phyloP scores from a whole-genome alignment of 1,140 invertebrate species.

The Ctenoplectra terminalis region DNA sequence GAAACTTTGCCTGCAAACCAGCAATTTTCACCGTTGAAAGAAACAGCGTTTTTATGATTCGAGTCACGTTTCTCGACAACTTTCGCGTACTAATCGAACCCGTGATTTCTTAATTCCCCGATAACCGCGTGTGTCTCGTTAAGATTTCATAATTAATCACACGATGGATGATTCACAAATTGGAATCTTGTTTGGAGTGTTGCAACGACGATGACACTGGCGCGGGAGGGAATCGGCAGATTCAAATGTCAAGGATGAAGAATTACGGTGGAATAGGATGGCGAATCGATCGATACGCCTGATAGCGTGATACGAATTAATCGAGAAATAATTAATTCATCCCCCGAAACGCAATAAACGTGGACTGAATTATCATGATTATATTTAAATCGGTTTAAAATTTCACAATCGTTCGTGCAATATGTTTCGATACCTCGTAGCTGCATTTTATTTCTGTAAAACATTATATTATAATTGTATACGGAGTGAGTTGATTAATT shows the following conservation, averaged over 20 bases:
- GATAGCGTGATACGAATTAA: conserved; percentile 1
- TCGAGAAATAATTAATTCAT: conserved; percentile 16
- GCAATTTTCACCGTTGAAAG: not conserved
- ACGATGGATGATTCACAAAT: not conserved
- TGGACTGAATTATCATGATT: not conserved
- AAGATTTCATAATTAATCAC: not conserved
- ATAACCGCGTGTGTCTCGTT: not conserved
- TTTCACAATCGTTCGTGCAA: not conserved
- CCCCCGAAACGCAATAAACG: not conserved
- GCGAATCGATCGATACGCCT: not conserved
- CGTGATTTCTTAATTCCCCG: not conserved
- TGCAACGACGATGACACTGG: not conserved
- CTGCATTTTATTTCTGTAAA: not conserved
- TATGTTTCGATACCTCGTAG: not conserved
- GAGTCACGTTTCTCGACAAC: not conserved
- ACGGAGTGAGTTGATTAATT: too few relatives aligned
- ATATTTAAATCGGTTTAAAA: not conserved
- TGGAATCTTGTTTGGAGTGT: not conserved
- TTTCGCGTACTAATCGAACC: conserved; percentile 4
- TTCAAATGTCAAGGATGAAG: conserved; percentile 25
- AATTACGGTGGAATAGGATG: not conserved
- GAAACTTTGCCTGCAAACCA: not conserved
- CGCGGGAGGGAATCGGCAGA: not conserved
- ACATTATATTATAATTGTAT: too few relatives aligned
- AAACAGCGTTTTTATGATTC: not conserved